Conservation (phyloP, 2,888 invertebrate species). For the Synergus umbraculus region DNA sequence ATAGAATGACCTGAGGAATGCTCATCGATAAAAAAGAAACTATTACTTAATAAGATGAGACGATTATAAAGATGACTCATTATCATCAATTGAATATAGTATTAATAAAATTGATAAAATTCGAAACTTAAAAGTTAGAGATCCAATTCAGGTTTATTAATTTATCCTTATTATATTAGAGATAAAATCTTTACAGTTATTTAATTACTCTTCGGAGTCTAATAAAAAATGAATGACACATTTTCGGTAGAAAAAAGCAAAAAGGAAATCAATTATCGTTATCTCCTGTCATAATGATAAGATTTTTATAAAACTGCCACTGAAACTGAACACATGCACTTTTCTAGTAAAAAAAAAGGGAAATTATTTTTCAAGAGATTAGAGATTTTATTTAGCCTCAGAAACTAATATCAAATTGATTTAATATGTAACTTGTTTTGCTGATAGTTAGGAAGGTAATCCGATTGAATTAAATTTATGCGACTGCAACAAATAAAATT, state of each 20-base stretch:
- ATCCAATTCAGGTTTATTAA: not conserved
- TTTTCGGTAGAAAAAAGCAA: not conserved
- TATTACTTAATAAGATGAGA: constrained; percentile 4
- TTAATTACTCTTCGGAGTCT: not conserved
- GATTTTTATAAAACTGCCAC: not conserved
- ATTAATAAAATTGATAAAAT: not conserved
- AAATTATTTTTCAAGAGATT: too few species aligned
- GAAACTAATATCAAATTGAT: not conserved
- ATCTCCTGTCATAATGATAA: constrained; percentile 25
- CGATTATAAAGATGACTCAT: not conserved
- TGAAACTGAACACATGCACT: not conserved
- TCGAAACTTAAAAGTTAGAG: not conserved
- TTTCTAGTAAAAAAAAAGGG: not conserved
- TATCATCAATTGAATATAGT: not conserved
- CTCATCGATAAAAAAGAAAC: constrained; percentile 20
- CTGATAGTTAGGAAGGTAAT: not conserved
- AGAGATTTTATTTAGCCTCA: not conserved
- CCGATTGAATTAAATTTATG: constrained; percentile 9
- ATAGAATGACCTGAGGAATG: not conserved
- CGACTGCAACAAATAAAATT: constrained; percentile 19
- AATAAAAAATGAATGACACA: not conserved
- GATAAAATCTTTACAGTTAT: not conserved
- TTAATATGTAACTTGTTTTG: constrained; percentile 8
- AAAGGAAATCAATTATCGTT: constrained; percentile 24
- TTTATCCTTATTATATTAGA: not conserved